These are phyloP conservation scores for Coecobrya sp. DNA, from an alignment of 2,888 invertebrate genomes.

Conservation along the genomic window DNA sequence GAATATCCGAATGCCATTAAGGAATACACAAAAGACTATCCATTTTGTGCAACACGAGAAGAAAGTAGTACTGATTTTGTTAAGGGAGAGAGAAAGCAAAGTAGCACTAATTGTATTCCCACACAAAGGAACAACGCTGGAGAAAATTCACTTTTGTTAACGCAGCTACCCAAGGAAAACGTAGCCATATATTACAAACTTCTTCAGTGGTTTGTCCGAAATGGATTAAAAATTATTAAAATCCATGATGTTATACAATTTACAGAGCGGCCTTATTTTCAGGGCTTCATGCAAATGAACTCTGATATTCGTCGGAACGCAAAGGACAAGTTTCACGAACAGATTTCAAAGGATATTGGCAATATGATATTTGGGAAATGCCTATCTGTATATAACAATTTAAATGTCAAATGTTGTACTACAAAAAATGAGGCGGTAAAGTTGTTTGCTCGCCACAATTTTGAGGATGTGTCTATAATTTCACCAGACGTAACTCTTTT, in stretches of 20 bases:
- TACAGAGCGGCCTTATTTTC: not conserved
- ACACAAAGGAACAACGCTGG: too few relatives aligned
- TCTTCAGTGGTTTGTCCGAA: not conserved
- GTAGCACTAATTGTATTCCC: too few relatives aligned
- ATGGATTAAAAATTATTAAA: not conserved
- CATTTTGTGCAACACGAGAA: not conserved
- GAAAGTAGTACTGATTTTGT: not conserved
- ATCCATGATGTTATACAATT: not conserved
- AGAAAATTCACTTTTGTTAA: not conserved
- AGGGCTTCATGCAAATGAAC: not conserved
- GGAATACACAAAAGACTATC: too few relatives aligned
- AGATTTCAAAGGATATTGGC: not conserved
- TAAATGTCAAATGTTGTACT: not conserved
- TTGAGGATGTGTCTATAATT: not conserved
- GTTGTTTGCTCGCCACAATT: not conserved
- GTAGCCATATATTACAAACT: not conserved
- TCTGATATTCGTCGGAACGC: not conserved
- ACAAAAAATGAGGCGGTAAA: not conserved
- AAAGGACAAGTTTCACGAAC: not conserved
- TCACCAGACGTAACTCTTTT: not conserved
- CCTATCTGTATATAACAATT: not conserved
- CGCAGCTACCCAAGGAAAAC: not conserved
- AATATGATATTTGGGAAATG: slow-evolving; percentile 5
- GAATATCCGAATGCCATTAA: too few relatives aligned
- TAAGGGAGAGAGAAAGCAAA: not conserved